Evolutionary conservation across 1,140 invertebrate species (phyloP), one percentile per base, ranked within the genome.

Genomic region (Aphidius gifuensis): DNA sequence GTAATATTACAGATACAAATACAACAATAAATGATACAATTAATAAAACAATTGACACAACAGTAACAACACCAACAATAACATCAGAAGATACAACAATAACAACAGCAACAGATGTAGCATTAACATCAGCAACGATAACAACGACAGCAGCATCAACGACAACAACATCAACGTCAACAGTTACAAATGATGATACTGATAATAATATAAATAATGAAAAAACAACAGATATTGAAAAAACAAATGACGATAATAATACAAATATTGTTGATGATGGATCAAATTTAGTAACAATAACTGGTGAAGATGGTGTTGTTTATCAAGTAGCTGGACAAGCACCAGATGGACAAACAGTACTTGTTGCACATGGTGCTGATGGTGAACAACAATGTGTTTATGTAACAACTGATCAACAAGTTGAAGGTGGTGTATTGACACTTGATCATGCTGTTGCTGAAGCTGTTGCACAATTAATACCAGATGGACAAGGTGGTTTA

Each of bases 251-350:
- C 63, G 8, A 73, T 32, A 78, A 6, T 70, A 72, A 38, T 62
- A 50, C 78, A 5, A 74, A 66, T 53, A 71, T 71, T 57, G 67
- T 66, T 1, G 73, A 78, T 2, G 76, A 78, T 5, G 23, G 70
- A 1, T 68, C 74, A 1, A 80, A 81, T 62, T 61, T 83, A 21
- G 82, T 84, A 4, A 83, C 82, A 5, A 82, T 84, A 51, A 82
- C 82, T 1, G 82, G 83, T 0, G 83, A 84, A 38, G 82, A 84
- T 58, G 82, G 83, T 9, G 74, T 83, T 3, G 76, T 84, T 43
- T 84, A 83, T 68, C 82, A 84, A 80, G 88, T 92, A 23, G 86
- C 90, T 1, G 89, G 90, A 6, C 87, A 91, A 68, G 90, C 89
- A 64, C 89, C 90, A 61, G 86, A 87, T 39, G 89, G 90, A 0